Evolutionary conservation across 1,140 invertebrate species (phyloP).

Genomic region (Pemphigus obesinymphae): DNA sequence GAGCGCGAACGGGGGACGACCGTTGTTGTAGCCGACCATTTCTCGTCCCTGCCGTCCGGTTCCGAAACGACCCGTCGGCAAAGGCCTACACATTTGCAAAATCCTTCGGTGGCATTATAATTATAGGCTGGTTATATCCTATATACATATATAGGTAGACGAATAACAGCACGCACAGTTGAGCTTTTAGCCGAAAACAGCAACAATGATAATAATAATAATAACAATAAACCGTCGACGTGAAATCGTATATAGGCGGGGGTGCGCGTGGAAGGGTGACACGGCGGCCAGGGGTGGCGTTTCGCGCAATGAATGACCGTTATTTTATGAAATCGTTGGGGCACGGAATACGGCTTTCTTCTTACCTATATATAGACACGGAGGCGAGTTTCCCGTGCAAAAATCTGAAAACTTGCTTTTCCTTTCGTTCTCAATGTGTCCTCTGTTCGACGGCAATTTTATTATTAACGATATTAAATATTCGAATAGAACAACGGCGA

Average conservation of each 20-base stretch:
- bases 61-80: not conserved
- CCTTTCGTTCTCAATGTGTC: too few species aligned
- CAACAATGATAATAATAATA: not conserved
- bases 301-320: not conserved
- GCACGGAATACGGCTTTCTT: too few species aligned
- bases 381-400: not conserved
- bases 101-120: too few species aligned
- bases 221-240: not conserved
- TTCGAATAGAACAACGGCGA: too few species aligned
- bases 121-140: too few species aligned
- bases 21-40: not conserved
- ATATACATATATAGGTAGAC: too few species aligned
- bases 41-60: not conserved
- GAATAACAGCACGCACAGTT: not conserved
- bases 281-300: not conserved
- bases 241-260: not conserved
- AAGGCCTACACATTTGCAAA: not conserved
- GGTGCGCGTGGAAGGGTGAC: not conserved
- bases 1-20: too few species aligned
- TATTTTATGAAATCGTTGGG: not conserved
- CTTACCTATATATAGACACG: slow-evolving; percentile 1
- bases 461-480: too few species aligned
- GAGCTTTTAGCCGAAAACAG: not conserved
- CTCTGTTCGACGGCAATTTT: too few species aligned
- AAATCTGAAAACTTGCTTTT: too few species aligned